Evolutionary conservation across 2,888 invertebrate genomes (phyloP).

Genomic region (Sminthurides aquaticus): DNA sequence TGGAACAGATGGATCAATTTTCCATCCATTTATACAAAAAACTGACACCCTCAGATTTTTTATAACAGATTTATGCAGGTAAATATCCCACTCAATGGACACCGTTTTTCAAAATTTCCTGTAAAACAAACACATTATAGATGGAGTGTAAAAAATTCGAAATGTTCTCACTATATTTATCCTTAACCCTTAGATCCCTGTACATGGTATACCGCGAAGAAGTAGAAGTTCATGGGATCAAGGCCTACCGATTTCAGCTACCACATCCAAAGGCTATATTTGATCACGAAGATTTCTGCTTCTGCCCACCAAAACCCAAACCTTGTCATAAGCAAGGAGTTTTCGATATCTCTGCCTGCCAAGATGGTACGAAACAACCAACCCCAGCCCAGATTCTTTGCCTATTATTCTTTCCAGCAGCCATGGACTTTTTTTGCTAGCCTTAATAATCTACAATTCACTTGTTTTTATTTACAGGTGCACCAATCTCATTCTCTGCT

Average conservation of each 20-base stretch:
- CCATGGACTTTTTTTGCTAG: too few species aligned
- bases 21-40: constrained; percentile 40
- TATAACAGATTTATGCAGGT: constrained; percentile 42
- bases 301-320: constrained; percentile 39
- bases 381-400: too few species aligned
- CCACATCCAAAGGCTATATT: constrained; percentile 42
- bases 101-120: neutral
- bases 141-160: too few species aligned
- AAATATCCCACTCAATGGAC: neutral
- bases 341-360: constrained; percentile 39
- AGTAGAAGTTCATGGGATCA: constrained; percentile 31
- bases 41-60: constrained; percentile 38
- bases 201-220: constrained; percentile 33
- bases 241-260: constrained; percentile 36
- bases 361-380: constrained; percentile 31
- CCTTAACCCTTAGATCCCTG: constrained; percentile 28
- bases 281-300: constrained; percentile 39
- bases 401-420: too few species aligned
- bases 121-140: too few species aligned
- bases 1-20: constrained; percentile 40
- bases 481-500: constrained; percentile 79
- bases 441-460: neutral
- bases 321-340: constrained; percentile 40
- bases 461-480: constrained; percentile 53
- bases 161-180: constrained; percentile 1